phyloP scores from a whole-genome alignment of 2,113 vertebrate genomes.

The Podarcis raffonei region DNA sequence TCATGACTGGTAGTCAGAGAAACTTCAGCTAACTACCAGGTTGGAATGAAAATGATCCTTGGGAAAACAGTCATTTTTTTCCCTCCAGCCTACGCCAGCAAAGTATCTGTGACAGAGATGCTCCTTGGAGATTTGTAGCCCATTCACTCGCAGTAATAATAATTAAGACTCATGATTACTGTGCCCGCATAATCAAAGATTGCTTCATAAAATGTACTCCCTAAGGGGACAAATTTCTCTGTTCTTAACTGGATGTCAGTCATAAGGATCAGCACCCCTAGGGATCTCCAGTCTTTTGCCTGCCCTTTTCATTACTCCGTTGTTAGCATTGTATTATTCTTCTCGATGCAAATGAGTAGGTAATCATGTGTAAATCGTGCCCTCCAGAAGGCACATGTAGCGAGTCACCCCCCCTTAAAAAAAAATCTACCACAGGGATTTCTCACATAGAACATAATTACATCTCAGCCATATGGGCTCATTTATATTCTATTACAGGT shows the following conservation, averaged over 20 bases:
- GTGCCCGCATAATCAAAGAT: conserved; percentile 85
- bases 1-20: conserved; percentile 82
- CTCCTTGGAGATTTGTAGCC: conserved; percentile 77
- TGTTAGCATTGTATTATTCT: conserved; percentile 80
- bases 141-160: conserved; percentile 82
- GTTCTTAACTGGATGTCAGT: conserved; percentile 80
- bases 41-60: conserved; percentile 84
- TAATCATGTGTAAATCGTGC: conserved; percentile 80
- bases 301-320: conserved; percentile 75
- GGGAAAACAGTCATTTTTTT: conserved; percentile 71
- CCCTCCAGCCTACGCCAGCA: conserved; percentile 60
- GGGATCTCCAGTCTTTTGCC: conserved; percentile 73
- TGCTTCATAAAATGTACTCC: conserved; percentile 75
- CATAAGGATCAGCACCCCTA: conserved; percentile 74
- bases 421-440: conserved; percentile 79
- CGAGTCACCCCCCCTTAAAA: conserved; percentile 63
- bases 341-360: conserved; percentile 79
- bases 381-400: conserved; percentile 79
- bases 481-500: conserved; percentile 88
- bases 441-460: conserved; percentile 81
- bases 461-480: conserved; percentile 84
- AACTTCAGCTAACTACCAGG: conserved; percentile 81
- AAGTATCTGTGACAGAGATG: conserved; percentile 76
- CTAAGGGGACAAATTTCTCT: conserved; percentile 65
- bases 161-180: conserved; percentile 84